Percentiles rank a stretch among this genome's conserved stretches.
These are phyloP conservation scores for Tenrec ecaudatus DNA, from an alignment of 2,113 vertebrate genomes.

Conservation along the genomic window DNA sequence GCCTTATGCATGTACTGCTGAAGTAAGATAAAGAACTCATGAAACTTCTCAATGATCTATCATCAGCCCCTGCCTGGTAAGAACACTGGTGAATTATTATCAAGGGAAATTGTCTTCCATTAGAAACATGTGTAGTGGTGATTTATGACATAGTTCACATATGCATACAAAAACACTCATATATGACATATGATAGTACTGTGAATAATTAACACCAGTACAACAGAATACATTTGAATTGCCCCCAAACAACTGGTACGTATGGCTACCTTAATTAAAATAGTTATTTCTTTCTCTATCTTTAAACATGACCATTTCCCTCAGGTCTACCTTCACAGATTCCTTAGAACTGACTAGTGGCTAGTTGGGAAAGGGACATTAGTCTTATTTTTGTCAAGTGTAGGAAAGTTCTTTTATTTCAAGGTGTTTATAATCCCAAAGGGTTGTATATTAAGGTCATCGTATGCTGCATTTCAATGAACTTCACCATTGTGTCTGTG, in stretches of 20 bases:
- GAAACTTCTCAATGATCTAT: not conserved
- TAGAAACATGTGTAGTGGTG: not conserved
- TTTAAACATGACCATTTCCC: too few relatives aligned
- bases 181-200: too few relatives aligned
- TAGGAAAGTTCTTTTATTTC: not conserved
- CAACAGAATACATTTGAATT: too few relatives aligned
- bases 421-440: conserved; percentile 63
- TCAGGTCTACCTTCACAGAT: not conserved
- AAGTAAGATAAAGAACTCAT: not conserved
- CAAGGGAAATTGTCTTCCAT: not conserved
- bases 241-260: not conserved
- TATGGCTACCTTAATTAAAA: not conserved
- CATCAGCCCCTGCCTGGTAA: not conserved
- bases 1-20: not conserved
- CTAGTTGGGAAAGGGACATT: conserved; percentile 41
- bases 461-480: conserved; percentile 76
- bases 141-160: too few relatives aligned
- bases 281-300: too few relatives aligned
- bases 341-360: not conserved
- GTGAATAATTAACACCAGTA: too few relatives aligned
- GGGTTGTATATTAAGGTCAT: conserved; percentile 73
- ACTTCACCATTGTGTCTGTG: conserved; percentile 78
- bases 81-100: not conserved
- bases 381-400: conserved; percentile 73
- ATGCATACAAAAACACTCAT: too few relatives aligned